phyloP scores from a whole-genome alignment of 2,797 vertebrate genomes.

The Remorina albescens region DNA sequence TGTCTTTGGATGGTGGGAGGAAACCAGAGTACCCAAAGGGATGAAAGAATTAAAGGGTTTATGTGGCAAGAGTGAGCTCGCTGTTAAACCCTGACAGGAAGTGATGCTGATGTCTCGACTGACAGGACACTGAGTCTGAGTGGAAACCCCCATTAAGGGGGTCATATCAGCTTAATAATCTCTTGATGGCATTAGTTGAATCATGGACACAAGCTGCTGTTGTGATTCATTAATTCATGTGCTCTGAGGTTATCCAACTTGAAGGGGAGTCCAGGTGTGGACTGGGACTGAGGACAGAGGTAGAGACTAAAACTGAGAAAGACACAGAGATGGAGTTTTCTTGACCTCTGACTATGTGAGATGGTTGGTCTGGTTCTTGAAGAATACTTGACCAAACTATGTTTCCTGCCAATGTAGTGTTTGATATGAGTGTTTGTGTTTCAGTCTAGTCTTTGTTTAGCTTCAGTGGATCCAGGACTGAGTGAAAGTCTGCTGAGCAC shows the following conservation, averaged over 20 bases:
- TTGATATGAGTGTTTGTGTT: background rate
- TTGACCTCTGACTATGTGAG: too few relatives aligned
- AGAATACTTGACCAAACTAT: too few relatives aligned
- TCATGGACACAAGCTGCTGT: conserved; percentile 54
- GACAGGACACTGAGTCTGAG: conserved; percentile 9
- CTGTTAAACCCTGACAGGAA: conserved; percentile 26
- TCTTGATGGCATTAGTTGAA: conserved; percentile 65
- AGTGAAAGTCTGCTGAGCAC: conserved; percentile 58
- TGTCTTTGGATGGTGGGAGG: too few relatives aligned
- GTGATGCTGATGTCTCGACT: background rate
- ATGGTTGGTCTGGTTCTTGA: too few relatives aligned
- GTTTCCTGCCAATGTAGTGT: too few relatives aligned
- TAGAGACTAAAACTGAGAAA: too few relatives aligned
- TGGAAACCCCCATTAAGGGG: conserved; percentile 39
- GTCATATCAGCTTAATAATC: conserved; percentile 62
- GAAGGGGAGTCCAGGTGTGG: too few relatives aligned
- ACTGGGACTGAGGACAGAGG: background rate
- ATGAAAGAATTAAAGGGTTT: too few relatives aligned
- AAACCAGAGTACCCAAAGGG: too few relatives aligned
- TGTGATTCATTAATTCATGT: conserved; percentile 36
- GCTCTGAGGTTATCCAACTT: conserved; percentile 15
- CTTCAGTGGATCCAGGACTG: background rate
- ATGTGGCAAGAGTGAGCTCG: too few relatives aligned
- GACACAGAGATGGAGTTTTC: too few relatives aligned
- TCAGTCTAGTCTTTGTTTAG: background rate